Percentiles rank a stretch among this genome's conserved stretches.
phyloP scores from a whole-genome alignment of 2,113 vertebrate species.

The Natator depressus region DNA sequence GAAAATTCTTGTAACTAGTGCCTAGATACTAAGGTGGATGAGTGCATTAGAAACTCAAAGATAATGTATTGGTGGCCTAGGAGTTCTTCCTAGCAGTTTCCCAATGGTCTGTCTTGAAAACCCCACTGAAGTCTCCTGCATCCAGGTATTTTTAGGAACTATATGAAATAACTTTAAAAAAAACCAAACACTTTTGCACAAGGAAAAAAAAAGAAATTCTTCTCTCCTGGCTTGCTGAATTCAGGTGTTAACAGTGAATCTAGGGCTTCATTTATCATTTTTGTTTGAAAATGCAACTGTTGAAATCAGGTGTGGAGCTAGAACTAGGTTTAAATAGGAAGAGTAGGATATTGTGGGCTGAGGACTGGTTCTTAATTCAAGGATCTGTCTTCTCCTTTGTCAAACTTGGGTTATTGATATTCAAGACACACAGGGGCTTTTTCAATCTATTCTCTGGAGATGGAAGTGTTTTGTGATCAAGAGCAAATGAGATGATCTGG shows the following conservation, averaged over 20 bases:
- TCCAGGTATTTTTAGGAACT: neutral
- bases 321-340: neutral
- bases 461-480: neutral
- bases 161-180: neutral
- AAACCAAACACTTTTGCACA: too few species aligned
- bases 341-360: neutral
- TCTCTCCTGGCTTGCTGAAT: neutral
- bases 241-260: neutral
- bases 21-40: too few species aligned
- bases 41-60: neutral
- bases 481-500: neutral
- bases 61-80: neutral
- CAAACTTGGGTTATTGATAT: neutral
- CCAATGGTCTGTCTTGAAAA: neutral
- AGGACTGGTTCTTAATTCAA: neutral
- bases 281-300: neutral
- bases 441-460: neutral
- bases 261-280: neutral
- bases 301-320: neutral
- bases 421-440: rapidly evolving
- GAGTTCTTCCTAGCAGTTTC: neutral
- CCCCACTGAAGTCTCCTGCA: neutral
- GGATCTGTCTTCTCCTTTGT: neutral
- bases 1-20: neutral
- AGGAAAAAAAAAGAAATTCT: neutral